These are phyloP conservation scores for Vulpes vulpes DNA, from an alignment of 2,113 vertebrate genomes.

Conservation along the genomic window DNA sequence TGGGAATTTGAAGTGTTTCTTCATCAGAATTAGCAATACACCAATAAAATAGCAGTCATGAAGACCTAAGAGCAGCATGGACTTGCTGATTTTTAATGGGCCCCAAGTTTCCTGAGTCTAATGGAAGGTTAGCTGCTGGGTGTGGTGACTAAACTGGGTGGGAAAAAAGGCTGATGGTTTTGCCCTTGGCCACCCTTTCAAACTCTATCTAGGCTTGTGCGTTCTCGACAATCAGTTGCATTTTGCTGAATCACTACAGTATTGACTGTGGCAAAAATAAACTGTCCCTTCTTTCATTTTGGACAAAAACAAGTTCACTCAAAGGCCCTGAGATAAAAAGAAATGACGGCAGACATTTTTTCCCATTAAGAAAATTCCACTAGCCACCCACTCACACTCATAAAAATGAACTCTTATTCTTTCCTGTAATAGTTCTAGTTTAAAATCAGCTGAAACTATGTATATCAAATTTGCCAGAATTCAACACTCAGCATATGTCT, in stretches of 20 bases:
- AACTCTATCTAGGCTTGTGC: background rate
- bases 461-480: slow-evolving; percentile 48
- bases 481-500: background rate
- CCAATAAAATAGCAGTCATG: background rate
- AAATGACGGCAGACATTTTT: slow-evolving; percentile 63
- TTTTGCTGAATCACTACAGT: slow-evolving; percentile 72
- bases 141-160: background rate
- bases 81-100: slow-evolving; percentile 13
- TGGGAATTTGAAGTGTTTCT: slow-evolving; percentile 10
- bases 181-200: background rate
- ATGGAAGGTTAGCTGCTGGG: background rate
- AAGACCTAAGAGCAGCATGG: slow-evolving; percentile 6
- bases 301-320: slow-evolving; percentile 59
- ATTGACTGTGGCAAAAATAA: slow-evolving; percentile 32
- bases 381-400: slow-evolving; percentile 34
- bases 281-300: slow-evolving; percentile 53
- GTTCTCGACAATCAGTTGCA: background rate
- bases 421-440: background rate
- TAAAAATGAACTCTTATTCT: slow-evolving; percentile 47
- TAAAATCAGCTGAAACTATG: slow-evolving; percentile 40
- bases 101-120: background rate
- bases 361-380: slow-evolving; percentile 68
- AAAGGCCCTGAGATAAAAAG: background rate
- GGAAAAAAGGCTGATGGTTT: background rate
- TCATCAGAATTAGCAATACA: slow-evolving; percentile 26